phyloP scores from a whole-genome alignment of 1,140 invertebrate species.

The Drosophila sulfurigaster region DNA sequence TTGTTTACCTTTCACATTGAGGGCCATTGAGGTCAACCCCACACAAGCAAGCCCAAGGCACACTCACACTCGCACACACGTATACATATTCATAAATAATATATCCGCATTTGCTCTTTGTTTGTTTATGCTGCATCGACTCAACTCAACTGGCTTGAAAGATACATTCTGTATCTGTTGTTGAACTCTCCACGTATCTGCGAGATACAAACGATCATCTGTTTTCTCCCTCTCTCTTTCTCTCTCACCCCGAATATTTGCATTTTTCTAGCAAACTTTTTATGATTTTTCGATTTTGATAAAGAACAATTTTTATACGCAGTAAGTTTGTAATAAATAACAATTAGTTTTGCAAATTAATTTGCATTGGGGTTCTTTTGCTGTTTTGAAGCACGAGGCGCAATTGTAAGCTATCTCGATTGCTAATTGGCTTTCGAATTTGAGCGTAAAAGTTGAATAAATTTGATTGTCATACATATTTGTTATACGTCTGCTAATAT shows the following conservation, averaged over 20 bases:
- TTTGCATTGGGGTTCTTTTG: neutral
- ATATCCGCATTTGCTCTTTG: conserved; percentile 3
- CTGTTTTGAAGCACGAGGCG: neutral
- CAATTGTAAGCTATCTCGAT: neutral
- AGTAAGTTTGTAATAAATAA: conserved; percentile 8
- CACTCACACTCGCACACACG: neutral
- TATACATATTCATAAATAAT: neutral
- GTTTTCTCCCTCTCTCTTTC: neutral
- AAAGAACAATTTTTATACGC: conserved; percentile 10
- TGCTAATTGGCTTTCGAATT: neutral
- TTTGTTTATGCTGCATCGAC: conserved; percentile 34
- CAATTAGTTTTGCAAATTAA: conserved; percentile 1
- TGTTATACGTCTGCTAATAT: conserved; percentile 7
- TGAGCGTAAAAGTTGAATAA: neutral
- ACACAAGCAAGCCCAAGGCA: conserved; percentile 17
- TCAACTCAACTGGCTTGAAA: conserved; percentile 19
- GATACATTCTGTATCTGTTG: conserved; percentile 7
- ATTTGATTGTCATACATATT: too few relatives aligned
- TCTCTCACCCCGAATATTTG: too few relatives aligned
- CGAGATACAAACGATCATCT: conserved; percentile 23
- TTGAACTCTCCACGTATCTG: neutral
- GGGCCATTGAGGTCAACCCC: conserved; percentile 40
- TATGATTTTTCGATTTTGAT: too few relatives aligned
- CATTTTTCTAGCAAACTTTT: too few relatives aligned
- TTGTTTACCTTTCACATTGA: conserved; percentile 70